Evolutionary conservation across 1,140 invertebrate genomes (phyloP), one percentile per base, ranked within the genome.

Genomic region (Eurosta solidaginis): DNA sequence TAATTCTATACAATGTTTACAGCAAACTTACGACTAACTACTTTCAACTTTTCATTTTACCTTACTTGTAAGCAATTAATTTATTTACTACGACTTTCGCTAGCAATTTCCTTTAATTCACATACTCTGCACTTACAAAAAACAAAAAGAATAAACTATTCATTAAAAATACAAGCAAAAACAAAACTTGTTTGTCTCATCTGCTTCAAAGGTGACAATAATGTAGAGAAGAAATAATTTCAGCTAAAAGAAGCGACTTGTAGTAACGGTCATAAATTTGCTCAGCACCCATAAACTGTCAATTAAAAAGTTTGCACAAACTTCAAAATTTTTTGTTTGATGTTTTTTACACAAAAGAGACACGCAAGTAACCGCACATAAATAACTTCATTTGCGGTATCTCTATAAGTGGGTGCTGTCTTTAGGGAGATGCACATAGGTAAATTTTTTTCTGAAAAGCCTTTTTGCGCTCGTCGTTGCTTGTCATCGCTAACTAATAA

Each of bases 291-390:
- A 59, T 59, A 59, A 59, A 59, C 20, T 59, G 52, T 59, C 52
- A 59, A 59, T 59, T 59, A 59, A 59, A 59, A 59, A 59, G 52
- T 59, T 59, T 59, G 52, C 29, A 59, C 52, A 59, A 25, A 59
- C 33, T 59, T 59, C 33, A 33, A 17, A 59, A 33, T 5, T 59
- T 33, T n/a, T 59, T 33, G 25, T 4, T 3, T 47, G 45, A 6
- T 10, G 12, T 4, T 47, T 47, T 47, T 47, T 47, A 47, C n/a
- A 17, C 45, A 9, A 47, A 12, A 47, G n/a, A n/a, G n/a, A 47
- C 12, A 17, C 45, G 14, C 14, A 47, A 47, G 45, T 0, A 12
- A 47, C 7, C 45, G n/a, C 1, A 3, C 7, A 47, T 17, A 12
- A n/a, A n/a, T n/a, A n/a, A n/a, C n/a, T n/a, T n/a, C n/a, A n/a